Evolutionary conservation across 2,113 vertebrate genomes (phyloP).

Genomic region (Cephalopterus ornatus): DNA sequence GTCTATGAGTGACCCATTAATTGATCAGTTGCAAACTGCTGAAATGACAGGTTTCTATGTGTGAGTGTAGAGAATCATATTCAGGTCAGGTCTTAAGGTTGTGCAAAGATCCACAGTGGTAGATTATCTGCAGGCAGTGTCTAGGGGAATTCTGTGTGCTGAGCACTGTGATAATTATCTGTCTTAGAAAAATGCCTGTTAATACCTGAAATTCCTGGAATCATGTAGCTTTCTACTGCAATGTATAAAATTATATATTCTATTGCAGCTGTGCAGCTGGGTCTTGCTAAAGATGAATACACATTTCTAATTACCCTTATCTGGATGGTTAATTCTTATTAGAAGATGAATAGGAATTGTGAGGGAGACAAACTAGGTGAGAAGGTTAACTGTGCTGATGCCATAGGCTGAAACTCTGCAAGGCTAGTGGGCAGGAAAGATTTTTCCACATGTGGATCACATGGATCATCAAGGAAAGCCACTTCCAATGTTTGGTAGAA

Average conservation of each 20-base stretch:
- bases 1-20: constrained; percentile 44
- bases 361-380: neutral
- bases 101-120: neutral
- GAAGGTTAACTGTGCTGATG: neutral
- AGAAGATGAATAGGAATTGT: neutral
- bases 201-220: neutral
- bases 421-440: neutral
- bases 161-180: neutral
- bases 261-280: neutral
- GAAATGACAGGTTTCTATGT: neutral
- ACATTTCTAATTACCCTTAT: neutral
- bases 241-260: neutral
- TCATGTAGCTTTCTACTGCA: neutral
- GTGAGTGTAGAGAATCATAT: neutral
- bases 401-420: neutral
- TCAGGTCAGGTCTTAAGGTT: neutral
- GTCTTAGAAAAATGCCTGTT: neutral
- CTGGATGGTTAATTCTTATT: neutral
- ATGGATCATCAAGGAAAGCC: neutral
- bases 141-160: neutral
- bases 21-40: constrained; percentile 40
- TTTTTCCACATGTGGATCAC: neutral
- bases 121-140: neutral
- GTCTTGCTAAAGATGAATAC: neutral
- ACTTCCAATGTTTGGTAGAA: neutral